Evolutionary conservation across 2,888 invertebrate genomes (phyloP).

Genomic region (Tanytarsus gracilentus): DNA sequence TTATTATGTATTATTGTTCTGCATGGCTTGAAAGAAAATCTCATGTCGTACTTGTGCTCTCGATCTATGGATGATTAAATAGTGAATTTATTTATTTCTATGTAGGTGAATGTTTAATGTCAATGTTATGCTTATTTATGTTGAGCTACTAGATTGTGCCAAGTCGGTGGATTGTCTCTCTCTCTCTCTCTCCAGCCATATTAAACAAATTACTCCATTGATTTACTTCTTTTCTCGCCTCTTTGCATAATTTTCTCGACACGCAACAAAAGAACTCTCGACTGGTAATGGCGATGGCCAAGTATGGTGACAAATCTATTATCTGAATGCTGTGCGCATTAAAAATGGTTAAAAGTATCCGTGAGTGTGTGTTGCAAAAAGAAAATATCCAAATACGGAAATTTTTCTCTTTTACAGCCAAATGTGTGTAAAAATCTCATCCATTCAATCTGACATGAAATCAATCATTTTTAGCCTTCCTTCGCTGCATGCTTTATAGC

Average conservation of each 20-base stretch:
- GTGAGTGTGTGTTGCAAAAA: neutral
- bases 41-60: too few relatives aligned
- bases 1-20: too few relatives aligned
- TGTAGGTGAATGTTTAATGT: too few relatives aligned
- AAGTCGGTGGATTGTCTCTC: too few relatives aligned
- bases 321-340: neutral
- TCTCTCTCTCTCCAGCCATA: too few relatives aligned
- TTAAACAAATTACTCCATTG: neutral
- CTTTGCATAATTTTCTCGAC: slow-evolving; percentile 1
- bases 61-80: too few relatives aligned
- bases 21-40: too few relatives aligned
- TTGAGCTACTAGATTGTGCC: too few relatives aligned
- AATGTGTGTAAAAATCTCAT: neutral
- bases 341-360: neutral
- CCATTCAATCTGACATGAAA: neutral
- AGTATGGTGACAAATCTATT: slow-evolving; percentile 1
- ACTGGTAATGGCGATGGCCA: neutral
- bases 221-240: neutral
- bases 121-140: too few relatives aligned
- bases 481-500: too few relatives aligned
- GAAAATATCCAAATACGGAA: neutral
- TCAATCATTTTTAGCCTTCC: slow-evolving; percentile 3
- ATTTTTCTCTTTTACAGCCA: neutral
- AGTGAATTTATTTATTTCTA: too few relatives aligned
- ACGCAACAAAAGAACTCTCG: neutral